Base-by-base conservation (phyloP, 2,888 invertebrate species). In the Macropis europaea region DNA sequence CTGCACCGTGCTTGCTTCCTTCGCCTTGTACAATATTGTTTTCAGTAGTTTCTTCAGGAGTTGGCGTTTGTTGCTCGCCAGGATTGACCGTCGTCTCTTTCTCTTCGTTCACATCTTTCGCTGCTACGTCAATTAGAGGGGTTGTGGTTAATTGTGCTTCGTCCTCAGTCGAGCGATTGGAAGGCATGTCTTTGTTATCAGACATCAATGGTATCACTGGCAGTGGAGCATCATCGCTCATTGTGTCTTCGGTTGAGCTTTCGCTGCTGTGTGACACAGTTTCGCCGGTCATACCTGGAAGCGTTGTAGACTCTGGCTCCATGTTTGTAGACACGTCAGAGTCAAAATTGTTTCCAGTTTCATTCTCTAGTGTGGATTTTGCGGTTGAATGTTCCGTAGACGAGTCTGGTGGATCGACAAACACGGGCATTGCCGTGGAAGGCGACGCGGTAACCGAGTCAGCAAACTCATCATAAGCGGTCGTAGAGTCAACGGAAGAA, bases 201-300 rank as follows among this genome's bases (percentile, higher is more conserved):
- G 63, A 28, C 36, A 76, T 72, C 45, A 78, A 64, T 36, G 82
- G 75, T 47, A 77, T 69, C n/a, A 79, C 77, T 64, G 83, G 89
- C 87, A 67, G 73, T 1, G 82, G 62, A 61, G 67, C 72, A 5
- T 67, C 38, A 59, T 62, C 26, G 70, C 64, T 72, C 74, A 67
- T 17, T 19, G 19, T 28, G 13, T 17, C 43, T 7, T 62, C 40
- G 5, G 6, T 48, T 13, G 56, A n/a, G 9, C 59, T 57, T 9
- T 54, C 53, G 5, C 32, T 57, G 5, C 6, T 50, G 2, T n/a
- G 26, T 0, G 19, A n/a, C 1, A 42, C 47, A 19, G 30, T 38
- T 17, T 61, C 50, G 3, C 38, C 26, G 3, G 13, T 1, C 11
- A 38, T 13, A 34, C 38, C 34, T 9, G 28, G 28, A 19, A 56